Evolutionary conservation across 2,888 invertebrate species (phyloP).

Genomic region (Incurvaria masculella): DNA sequence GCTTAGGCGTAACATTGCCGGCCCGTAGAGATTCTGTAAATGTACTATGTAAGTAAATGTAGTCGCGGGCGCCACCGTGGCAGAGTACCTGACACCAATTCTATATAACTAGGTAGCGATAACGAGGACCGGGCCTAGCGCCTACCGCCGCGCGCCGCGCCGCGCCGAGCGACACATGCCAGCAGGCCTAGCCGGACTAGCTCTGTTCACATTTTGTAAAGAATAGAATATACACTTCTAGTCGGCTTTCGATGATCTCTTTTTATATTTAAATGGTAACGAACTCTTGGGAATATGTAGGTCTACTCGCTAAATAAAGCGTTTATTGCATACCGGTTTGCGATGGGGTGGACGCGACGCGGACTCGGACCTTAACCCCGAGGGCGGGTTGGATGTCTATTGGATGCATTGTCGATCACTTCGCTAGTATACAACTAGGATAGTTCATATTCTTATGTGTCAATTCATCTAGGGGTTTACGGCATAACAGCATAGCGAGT

Average conservation of each 20-base stretch:
- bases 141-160: background rate
- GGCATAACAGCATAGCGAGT: slow-evolving; percentile 54
- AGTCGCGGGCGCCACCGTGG: slow-evolving; percentile 23
- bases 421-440: slow-evolving; percentile 57
- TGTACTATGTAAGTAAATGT: background rate
- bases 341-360: background rate
- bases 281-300: background rate
- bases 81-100: slow-evolving; percentile 38
- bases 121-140: slow-evolving; percentile 9
- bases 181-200: background rate
- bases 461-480: slow-evolving; percentile 59
- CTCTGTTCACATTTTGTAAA: background rate
- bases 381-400: no score
- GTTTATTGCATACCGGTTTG: background rate
- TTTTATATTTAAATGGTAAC: slow-evolving; percentile 18
- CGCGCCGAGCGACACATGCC: slow-evolving; percentile 1
- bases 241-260: slow-evolving; percentile 54
- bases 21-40: background rate
- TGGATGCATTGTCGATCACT: slow-evolving; percentile 50
- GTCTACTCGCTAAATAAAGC: no score
- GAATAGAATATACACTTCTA: slow-evolving; percentile 30
- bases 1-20: background rate
- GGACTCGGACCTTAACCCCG: background rate
- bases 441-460: slow-evolving; percentile 61
- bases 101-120: slow-evolving; percentile 13